These are phyloP conservation scores for Rhagoletis pomonella DNA, from an alignment of 1,140 invertebrate genomes.

Conservation along the genomic window DNA sequence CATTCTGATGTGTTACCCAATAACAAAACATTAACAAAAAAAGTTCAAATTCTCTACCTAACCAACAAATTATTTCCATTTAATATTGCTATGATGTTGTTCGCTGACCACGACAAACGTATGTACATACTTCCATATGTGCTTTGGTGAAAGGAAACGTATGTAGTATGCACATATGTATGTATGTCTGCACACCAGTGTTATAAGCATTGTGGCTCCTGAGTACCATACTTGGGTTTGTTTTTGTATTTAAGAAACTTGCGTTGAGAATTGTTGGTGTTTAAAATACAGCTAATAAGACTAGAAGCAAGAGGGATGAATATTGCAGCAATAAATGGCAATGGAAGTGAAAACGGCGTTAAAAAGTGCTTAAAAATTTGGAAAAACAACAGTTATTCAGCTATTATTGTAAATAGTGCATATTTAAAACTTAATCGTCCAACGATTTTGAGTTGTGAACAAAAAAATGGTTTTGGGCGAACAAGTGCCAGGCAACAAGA, in stretches of 20 bases:
- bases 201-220: not conserved
- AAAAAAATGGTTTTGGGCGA: too few species aligned
- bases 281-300: not conserved
- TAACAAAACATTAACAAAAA: not conserved
- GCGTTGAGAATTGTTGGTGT: slow-evolving; percentile 19
- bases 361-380: not conserved
- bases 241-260: not conserved
- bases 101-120: not conserved
- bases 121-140: too few species aligned
- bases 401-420: not conserved
- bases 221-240: not conserved
- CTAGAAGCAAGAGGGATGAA: not conserved
- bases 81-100: not conserved
- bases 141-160: not conserved
- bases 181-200: not conserved
- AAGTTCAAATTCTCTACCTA: slow-evolving; percentile 17
- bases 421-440: not conserved
- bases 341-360: too few species aligned
- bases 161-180: not conserved
- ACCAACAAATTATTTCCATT: not conserved
- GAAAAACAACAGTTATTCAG: not conserved
- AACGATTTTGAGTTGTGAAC: not conserved
- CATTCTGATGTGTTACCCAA: not conserved
- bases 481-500: too few species aligned
- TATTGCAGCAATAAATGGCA: not conserved